These are phyloP conservation scores for Artemia sinica DNA, from an alignment of 2,888 invertebrate species.

Conservation along the genomic window DNA sequence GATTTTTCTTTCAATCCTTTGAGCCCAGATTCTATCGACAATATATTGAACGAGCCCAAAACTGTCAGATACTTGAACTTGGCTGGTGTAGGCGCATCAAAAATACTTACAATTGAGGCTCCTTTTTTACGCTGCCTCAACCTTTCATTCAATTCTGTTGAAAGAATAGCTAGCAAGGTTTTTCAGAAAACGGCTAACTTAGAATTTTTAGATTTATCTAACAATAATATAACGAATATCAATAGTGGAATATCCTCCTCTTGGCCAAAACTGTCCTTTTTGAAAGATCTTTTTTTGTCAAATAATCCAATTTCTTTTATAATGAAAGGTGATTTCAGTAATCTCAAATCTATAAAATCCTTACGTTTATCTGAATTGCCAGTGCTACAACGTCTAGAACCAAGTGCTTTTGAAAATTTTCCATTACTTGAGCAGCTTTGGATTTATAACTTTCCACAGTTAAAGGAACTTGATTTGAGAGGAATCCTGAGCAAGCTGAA, in stretches of 20 bases:
- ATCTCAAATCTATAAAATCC: slow-evolving; percentile 42
- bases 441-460: slow-evolving; percentile 54
- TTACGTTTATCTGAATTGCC: slow-evolving; percentile 49
- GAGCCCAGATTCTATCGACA: slow-evolving; percentile 49
- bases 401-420: slow-evolving; percentile 54
- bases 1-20: slow-evolving; percentile 72
- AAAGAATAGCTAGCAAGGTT: slow-evolving; percentile 43
- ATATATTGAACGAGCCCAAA: slow-evolving; percentile 69
- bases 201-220: slow-evolving; percentile 56
- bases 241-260: slow-evolving; percentile 40
- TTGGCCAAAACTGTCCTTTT: slow-evolving; percentile 50
- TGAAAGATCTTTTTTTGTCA: slow-evolving; percentile 59
- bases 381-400: slow-evolving; percentile 58
- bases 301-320: slow-evolving; percentile 61
- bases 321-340: slow-evolving; percentile 55
- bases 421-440: slow-evolving; percentile 49
- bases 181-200: slow-evolving; percentile 62
- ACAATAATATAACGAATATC: slow-evolving; percentile 40
- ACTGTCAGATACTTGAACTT: slow-evolving; percentile 58
- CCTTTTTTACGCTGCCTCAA: slow-evolving; percentile 64
- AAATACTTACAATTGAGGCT: slow-evolving; percentile 41
- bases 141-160: slow-evolving; percentile 55
- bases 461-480: slow-evolving; percentile 55
- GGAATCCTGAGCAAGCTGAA: slow-evolving; percentile 58
- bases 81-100: slow-evolving; percentile 54